Conservation (phyloP, 2,113 vertebrate species). For the Perca flavescens region DNA sequence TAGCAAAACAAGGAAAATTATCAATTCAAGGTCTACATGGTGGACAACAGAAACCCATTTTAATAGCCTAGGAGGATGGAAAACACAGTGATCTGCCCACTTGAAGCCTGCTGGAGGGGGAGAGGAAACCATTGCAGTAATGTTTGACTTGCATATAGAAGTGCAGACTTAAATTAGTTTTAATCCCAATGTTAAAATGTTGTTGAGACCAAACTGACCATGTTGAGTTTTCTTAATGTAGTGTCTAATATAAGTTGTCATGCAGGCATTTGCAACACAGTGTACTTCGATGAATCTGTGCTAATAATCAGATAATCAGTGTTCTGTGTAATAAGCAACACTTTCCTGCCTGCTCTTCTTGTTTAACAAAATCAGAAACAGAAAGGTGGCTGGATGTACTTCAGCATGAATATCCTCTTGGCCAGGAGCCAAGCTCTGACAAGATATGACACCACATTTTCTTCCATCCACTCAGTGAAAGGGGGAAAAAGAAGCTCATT, state of each 20-base stretch:
- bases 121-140: background rate
- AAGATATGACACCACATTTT: constrained; percentile 80
- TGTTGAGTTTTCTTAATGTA: background rate
- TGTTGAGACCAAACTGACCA: background rate
- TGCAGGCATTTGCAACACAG: background rate
- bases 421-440: constrained; percentile 66
- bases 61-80: background rate
- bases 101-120: background rate
- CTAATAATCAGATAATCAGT: constrained; percentile 16
- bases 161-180: background rate
- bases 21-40: background rate
- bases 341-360: constrained; percentile 19
- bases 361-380: constrained; percentile 42
- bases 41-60: background rate
- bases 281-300: background rate
- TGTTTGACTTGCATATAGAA: background rate
- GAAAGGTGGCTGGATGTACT: constrained; percentile 39
- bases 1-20: background rate
- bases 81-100: background rate
- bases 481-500: constrained; percentile 71
- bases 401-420: constrained; percentile 58
- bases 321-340: constrained; percentile 3
- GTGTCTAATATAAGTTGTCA: background rate
- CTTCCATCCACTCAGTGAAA: constrained; percentile 61
- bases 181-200: background rate